Evolutionary conservation across 2,888 invertebrate species (phyloP).

Genomic region (Meiosimyza decipiens): DNA sequence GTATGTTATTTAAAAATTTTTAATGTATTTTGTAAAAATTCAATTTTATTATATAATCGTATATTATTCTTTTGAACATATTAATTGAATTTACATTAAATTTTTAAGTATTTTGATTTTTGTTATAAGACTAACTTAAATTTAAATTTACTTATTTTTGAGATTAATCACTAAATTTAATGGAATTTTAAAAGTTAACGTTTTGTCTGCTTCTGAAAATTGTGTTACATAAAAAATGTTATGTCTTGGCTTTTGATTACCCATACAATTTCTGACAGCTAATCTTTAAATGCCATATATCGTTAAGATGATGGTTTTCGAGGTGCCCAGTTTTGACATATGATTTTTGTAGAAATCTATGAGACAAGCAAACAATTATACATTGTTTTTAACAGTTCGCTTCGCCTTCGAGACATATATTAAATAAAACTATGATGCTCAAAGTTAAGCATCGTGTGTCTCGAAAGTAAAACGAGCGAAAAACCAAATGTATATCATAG

Average conservation of each 20-base stretch:
- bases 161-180: constrained; percentile 23
- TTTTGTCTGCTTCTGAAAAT: neutral
- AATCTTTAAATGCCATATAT: no score
- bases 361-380: no score
- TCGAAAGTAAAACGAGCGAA: no score
- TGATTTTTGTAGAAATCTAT: no score
- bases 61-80: constrained; percentile 3
- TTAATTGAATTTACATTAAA: constrained; percentile 25
- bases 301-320: no score
- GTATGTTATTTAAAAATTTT: constrained; percentile 10
- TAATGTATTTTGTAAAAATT: constrained; percentile 22
- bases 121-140: constrained; percentile 30
- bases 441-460: no score
- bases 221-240: neutral
- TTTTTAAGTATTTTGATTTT: constrained; percentile 26
- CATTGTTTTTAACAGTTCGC: no score
- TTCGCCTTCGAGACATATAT: no score
- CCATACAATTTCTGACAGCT: no score
- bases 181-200: constrained; percentile 26
- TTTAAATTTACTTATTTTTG: constrained; percentile 4
- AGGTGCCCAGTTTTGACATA: no score
- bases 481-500: no score
- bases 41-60: constrained; percentile 16
- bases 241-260: neutral
- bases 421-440: no score